Conservation (phyloP, 1,140 invertebrate species). For the Drosophila repleta region DNA sequence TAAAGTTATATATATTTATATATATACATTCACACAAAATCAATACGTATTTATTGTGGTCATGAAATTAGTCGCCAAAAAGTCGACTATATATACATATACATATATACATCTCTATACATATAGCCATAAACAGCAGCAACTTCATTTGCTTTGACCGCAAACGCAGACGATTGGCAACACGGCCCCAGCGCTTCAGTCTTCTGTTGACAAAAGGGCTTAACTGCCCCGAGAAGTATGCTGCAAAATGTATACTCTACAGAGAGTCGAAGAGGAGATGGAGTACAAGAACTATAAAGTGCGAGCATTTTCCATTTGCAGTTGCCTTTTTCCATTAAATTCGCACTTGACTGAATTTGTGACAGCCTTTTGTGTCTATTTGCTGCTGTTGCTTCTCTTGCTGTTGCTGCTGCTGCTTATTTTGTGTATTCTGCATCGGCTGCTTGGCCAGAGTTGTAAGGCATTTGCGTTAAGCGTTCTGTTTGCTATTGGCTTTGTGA, state of each 20-base stretch:
- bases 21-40: slow-evolving; percentile 44
- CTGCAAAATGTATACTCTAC: slow-evolving; percentile 41
- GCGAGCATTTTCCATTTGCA: slow-evolving; percentile 49
- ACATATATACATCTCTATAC: slow-evolving; percentile 7
- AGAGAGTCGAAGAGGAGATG: background rate
- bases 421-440: slow-evolving; percentile 23
- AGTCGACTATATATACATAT: slow-evolving; percentile 53
- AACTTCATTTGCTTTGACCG: slow-evolving; percentile 34
- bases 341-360: slow-evolving; percentile 59
- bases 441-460: slow-evolving; percentile 17
- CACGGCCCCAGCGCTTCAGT: slow-evolving; percentile 23
- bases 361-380: slow-evolving; percentile 16
- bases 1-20: slow-evolving; percentile 1
- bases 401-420: slow-evolving; percentile 20
- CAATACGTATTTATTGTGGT: slow-evolving; percentile 76
- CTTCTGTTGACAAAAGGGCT: slow-evolving; percentile 69
- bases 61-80: slow-evolving; percentile 77
- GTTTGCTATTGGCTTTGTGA: slow-evolving; percentile 46
- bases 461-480: slow-evolving; percentile 38
- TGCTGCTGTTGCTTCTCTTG: slow-evolving; percentile 23
- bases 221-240: slow-evolving; percentile 60
- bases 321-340: slow-evolving; percentile 53
- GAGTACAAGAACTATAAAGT: slow-evolving; percentile 7
- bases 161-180: slow-evolving; percentile 27
- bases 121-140: slow-evolving; percentile 21